Evolutionary conservation across 2,888 invertebrate genomes (phyloP).

Genomic region (Phrixothrix hirtus): DNA sequence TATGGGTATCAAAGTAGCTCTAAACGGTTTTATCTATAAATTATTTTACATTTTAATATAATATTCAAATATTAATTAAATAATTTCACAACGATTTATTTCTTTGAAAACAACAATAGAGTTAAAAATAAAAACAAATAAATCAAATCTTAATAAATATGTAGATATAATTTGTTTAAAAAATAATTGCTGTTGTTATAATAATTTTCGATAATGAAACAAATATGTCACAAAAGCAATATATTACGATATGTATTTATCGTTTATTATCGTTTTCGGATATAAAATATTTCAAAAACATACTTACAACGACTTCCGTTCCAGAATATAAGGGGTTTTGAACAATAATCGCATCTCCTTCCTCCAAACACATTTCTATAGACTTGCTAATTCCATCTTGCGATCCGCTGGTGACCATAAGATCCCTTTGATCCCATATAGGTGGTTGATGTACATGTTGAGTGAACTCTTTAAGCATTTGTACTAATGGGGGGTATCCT

Average conservation of each 20-base stretch:
- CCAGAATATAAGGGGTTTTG: constrained; percentile 75
- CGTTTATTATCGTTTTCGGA: too few relatives aligned
- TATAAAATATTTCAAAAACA: too few relatives aligned
- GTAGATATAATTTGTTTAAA: too few relatives aligned
- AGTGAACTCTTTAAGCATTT: constrained; percentile 67
- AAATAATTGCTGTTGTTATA: too few relatives aligned
- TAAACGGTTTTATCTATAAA: constrained; percentile 71
- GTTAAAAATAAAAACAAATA: constrained; percentile 38
- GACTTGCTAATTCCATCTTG: constrained; percentile 79
- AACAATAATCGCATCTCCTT: constrained; percentile 71
- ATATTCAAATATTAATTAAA: too few relatives aligned
- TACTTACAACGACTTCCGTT: constrained; percentile 66
- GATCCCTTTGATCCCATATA: constrained; percentile 62
- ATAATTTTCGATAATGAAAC: too few relatives aligned
- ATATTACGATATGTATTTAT: too few relatives aligned
- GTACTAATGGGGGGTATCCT: constrained; percentile 65
- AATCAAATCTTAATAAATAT: too few relatives aligned
- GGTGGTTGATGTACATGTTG: constrained; percentile 68
- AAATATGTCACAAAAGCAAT: too few relatives aligned
- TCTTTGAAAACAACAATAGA: too few relatives aligned
- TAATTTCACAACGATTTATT: too few relatives aligned
- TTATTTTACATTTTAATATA: too few relatives aligned
- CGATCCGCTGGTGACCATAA: constrained; percentile 73
- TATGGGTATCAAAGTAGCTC: constrained; percentile 67
- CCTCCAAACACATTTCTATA: constrained; percentile 70